Evolutionary conservation across 2,797 vertebrate species (phyloP).

Genomic region (Mastacembelus armatus): DNA sequence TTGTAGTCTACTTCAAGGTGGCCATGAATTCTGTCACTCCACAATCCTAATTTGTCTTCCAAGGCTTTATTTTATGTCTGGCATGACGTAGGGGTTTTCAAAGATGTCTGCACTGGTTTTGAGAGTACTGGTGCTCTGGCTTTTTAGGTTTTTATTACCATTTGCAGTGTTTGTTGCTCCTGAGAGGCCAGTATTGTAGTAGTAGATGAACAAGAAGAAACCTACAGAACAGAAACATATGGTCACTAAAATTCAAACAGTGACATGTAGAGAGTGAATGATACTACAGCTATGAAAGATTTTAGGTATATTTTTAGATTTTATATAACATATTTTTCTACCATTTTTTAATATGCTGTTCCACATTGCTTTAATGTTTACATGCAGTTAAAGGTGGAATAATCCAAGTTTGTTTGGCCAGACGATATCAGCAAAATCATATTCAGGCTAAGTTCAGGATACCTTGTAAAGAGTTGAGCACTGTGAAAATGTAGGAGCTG

Average conservation of each 20-base stretch:
- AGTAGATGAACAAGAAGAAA: constrained; percentile 82
- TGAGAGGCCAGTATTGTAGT: constrained; percentile 53
- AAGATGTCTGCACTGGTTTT: not conserved
- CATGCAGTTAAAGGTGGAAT: too few species aligned
- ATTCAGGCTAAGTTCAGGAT: not conserved
- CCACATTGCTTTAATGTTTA: too few species aligned
- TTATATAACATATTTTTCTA: too few species aligned
- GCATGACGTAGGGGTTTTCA: constrained; percentile 19
- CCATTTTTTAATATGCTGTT: too few species aligned
- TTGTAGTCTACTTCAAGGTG: not conserved
- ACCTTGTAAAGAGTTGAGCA: constrained; percentile 80
- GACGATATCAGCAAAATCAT: too few species aligned
- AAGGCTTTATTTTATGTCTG: not conserved
- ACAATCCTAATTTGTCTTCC: fast-evolving
- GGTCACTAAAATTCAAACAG: constrained; percentile 3
- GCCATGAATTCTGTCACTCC: not conserved
- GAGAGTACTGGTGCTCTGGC: constrained; percentile 6
- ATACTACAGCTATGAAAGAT: too few species aligned
- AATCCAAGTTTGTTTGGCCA: too few species aligned
- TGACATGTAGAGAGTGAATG: too few species aligned
- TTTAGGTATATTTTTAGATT: too few species aligned
- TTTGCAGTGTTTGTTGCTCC: fast-evolving
- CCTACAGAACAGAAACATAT: constrained; percentile 60
- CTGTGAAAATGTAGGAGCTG: constrained; percentile 75
- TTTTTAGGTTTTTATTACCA: fast-evolving